Base-by-base conservation (phyloP, 1,140 invertebrate species). In the Aradophagus sp. region DNA sequence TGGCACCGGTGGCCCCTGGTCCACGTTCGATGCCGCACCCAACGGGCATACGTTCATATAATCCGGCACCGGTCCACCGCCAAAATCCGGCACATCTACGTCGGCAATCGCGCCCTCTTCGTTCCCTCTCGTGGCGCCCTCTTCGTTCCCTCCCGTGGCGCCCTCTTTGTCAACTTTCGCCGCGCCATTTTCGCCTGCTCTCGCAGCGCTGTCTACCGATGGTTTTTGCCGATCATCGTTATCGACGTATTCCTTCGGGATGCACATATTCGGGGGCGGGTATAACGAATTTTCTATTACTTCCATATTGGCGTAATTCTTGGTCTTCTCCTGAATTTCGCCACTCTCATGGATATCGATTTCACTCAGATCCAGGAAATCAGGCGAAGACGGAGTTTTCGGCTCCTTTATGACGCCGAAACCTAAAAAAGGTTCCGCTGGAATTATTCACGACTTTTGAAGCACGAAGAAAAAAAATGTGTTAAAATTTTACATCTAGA, bases 181-280 rank as follows among this genome's bases (percentile, higher is more conserved):
- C 17, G 23, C 2, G 38, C 41, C 11, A 15, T 42, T n/a, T n/a
- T n/a, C 7, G 2, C 1, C 0, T 0, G 23, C 15, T 29, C 26
- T 11, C 1, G 13, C 38, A 5, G 38, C 4, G 8, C 52, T 16
- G 2, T 8, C 10, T 5, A 5, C 41, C 0, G 41, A 6, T 15
- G 48, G 47, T 12, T 35, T 34, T 23, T 58, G 58, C 6, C 29
- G 29, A 14, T 65, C 23, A 12, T 5, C 5, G 5, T 45, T 35
- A 48, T 80, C 81, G 5, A 76, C 73, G 63, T 81, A 82, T 20
- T 84, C 69, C 7, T 76, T 71, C 6, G 81, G 81, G 20, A 83
- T 78, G 47, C 79, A 81, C 75, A 81, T 81, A n/a, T 82, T 79
- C 0, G 81, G 58, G 0, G 81, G 78, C 5, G 75, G 70, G 1